A percentile compares a stretch with the other conserved stretches of the same genome.
phyloP scores from a whole-genome alignment of 2,888 invertebrate species.

The Doris montereyensis region DNA sequence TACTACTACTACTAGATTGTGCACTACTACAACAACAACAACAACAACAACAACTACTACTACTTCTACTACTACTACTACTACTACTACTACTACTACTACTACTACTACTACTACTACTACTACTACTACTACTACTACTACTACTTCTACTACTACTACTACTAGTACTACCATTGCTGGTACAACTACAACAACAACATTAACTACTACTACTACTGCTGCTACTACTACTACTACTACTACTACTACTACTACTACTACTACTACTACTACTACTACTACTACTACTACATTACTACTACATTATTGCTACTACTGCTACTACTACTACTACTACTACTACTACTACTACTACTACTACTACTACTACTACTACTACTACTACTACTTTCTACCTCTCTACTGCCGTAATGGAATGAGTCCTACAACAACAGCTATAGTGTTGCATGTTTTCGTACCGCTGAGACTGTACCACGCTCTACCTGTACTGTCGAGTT shows the following conservation, averaged over 20 bases:
- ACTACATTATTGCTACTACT: background rate
- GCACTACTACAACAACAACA: background rate
- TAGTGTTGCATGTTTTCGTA: too few relatives aligned
- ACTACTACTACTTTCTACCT: background rate
- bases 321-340: slow-evolving; percentile 9
- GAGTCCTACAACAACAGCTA: too few relatives aligned
- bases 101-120: slow-evolving; percentile 20
- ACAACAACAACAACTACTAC: background rate
- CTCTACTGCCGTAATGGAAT: too few relatives aligned
- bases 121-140: too few relatives aligned
- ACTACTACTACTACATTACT: slow-evolving; percentile 2
- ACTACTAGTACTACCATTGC: too few relatives aligned
- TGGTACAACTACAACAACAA: too few relatives aligned
- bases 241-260: slow-evolving; percentile 20
- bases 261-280: slow-evolving; percentile 20
- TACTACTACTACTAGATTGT: background rate
- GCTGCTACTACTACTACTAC: slow-evolving; percentile 2
- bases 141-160: too few relatives aligned
- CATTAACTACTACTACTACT: too few relatives aligned
- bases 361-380: background rate
- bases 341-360: background rate
- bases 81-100: slow-evolving; percentile 20
- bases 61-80: slow-evolving; percentile 16
- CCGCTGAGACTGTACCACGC: too few relatives aligned
- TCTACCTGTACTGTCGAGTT: too few relatives aligned